Conservation (phyloP, 35 echinoderm and acorn worm species). For the Holothuria glaberrima region DNA sequence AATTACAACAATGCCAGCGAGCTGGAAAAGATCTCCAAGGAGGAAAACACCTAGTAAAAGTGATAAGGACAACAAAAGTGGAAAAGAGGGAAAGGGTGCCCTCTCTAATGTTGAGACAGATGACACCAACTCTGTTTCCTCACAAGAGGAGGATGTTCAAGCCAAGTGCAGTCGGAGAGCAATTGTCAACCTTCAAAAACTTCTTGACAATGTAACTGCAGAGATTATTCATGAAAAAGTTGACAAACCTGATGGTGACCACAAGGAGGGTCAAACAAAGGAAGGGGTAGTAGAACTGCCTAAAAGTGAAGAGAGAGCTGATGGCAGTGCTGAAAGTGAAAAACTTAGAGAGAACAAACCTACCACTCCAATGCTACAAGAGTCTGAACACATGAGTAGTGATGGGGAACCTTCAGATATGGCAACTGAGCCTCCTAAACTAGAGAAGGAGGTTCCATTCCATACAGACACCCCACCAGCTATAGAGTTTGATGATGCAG, state of each 20-base stretch:
- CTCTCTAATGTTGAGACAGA: conserved; percentile 64
- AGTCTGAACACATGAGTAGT: neutral
- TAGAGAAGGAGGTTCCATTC: conserved; percentile 54
- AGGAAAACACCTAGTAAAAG: conserved; percentile 34
- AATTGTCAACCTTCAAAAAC: conserved; percentile 92
- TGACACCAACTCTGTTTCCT: conserved; percentile 88
- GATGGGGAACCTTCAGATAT: neutral
- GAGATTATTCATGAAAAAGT: conserved; percentile 88
- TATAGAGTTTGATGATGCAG: neutral
- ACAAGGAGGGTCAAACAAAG: conserved; percentile 52
- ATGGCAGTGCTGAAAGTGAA: conserved; percentile 21
- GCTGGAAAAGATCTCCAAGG: conserved; percentile 42
- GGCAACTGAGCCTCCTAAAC: conserved; percentile 15
- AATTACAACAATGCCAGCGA: conserved; percentile 21
- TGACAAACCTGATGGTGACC: conserved; percentile 3
- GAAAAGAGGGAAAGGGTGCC: conserved; percentile 22
- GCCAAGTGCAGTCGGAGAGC: conserved; percentile 94
- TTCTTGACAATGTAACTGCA: conserved; percentile 98
- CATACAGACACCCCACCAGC: conserved; percentile 49
- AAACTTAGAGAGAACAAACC: conserved; percentile 28
- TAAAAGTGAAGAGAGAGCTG: conserved; percentile 16
- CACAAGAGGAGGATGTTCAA: conserved; percentile 91
- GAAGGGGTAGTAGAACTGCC: neutral
- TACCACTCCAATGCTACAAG: conserved; percentile 44
- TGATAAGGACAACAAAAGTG: conserved; percentile 2